These are phyloP conservation scores for Ranitomeya variabilis DNA, from an alignment of 2,113 vertebrate genomes.

Conservation along the genomic window DNA sequence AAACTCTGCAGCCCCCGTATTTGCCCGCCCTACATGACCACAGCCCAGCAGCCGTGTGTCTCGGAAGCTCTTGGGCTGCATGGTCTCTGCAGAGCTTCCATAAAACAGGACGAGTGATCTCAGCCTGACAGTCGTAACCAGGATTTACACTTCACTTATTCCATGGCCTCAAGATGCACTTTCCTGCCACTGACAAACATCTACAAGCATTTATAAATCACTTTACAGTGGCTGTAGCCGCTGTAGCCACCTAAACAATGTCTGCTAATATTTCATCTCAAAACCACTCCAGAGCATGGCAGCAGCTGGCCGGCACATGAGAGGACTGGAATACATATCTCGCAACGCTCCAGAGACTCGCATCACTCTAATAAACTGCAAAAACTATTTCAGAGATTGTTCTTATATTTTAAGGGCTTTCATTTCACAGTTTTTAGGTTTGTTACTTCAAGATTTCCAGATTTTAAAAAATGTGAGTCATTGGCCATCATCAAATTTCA, in stretches of 20 bases:
- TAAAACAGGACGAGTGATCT: conserved; percentile 14
- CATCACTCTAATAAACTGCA: not conserved
- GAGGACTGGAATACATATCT: not conserved
- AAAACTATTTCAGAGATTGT: not conserved
- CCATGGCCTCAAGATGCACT: conserved; percentile 40
- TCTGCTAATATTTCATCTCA: conserved; percentile 25
- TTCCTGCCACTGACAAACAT: conserved; percentile 35
- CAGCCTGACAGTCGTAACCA: conserved; percentile 29
- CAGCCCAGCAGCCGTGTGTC: not conserved
- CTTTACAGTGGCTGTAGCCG: conserved; percentile 8
- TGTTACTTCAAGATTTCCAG: not conserved
- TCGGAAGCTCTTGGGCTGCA: not conserved
- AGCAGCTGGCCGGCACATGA: conserved; percentile 35
- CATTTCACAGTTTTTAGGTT: not conserved
- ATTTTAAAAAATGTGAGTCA: not conserved
- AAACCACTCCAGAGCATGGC: conserved; percentile 16
- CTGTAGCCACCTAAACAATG: conserved; percentile 33
- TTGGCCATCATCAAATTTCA: no score
- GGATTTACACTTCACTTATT: conserved; percentile 28
- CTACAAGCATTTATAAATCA: conserved; percentile 30
- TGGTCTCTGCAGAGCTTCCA: conserved; percentile 8
- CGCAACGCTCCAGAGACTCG: not conserved
- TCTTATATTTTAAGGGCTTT: not conserved
- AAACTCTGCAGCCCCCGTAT: not conserved
- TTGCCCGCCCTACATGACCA: not conserved